A percentile compares a stretch with the other conserved stretches of the same genome.
Evolutionary conservation across 2,113 vertebrate genomes (phyloP).

Genomic region (Gasterosteus aculeatus): DNA sequence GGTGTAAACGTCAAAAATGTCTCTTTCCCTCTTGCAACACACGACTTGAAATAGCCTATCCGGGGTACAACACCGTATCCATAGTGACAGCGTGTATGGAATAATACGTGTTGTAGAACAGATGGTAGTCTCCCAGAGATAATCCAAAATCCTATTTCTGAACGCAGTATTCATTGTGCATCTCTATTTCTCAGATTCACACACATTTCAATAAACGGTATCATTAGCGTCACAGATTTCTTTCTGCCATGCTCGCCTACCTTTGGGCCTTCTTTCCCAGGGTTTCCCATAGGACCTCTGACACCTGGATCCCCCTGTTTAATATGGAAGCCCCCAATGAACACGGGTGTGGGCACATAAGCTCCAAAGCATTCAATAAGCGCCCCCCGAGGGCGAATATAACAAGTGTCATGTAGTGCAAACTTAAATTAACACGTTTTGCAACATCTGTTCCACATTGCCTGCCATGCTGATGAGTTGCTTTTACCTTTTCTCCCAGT

Average conservation of each 20-base stretch:
- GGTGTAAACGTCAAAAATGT: conserved; percentile 58
- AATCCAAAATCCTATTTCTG: conserved; percentile 39
- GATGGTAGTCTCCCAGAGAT: conserved; percentile 49
- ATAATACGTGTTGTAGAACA: conserved; percentile 49
- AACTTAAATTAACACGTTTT: conserved; percentile 21
- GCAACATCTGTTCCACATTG: conserved; percentile 22
- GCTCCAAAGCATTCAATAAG: conserved; percentile 1
- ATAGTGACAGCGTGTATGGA: conserved; percentile 69
- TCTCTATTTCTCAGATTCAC: conserved; percentile 33
- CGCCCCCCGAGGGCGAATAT: not conserved
- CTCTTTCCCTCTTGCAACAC: conserved; percentile 37
- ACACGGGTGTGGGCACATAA: not conserved
- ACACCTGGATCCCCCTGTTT: conserved; percentile 88
- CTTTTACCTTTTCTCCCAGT: conserved; percentile 77
- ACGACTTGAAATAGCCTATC: conserved; percentile 40
- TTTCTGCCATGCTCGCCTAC: conserved; percentile 72
- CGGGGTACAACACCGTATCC: conserved; percentile 65
- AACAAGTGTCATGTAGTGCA: conserved; percentile 14
- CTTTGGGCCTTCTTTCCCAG: conserved; percentile 96
- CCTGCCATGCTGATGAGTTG: conserved; percentile 10
- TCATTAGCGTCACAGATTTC: conserved; percentile 7
- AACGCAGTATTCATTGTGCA: conserved; percentile 28
- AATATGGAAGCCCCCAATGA: conserved; percentile 12
- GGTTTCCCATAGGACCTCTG: conserved; percentile 90
- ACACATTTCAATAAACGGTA: conserved; percentile 34